Evolutionary conservation across 2,797 vertebrate species (phyloP), one percentile per base, ranked within the genome.

Genomic region (Periparus ater): DNA sequence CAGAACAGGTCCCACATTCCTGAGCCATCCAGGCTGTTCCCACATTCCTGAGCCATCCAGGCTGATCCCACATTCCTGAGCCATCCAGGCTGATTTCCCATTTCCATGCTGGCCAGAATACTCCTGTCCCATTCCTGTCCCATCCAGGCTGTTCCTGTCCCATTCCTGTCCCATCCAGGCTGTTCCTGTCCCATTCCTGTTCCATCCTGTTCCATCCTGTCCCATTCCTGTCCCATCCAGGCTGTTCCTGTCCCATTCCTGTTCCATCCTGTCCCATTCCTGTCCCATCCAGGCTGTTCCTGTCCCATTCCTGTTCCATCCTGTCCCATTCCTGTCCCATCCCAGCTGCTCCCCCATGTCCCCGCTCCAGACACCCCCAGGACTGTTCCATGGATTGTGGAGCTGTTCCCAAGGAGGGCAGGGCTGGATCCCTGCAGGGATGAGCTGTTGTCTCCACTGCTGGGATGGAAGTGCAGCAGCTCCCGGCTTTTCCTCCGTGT

Each of bases 381-480:
- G 48, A 9, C n/a, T 1, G 8, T 10, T 55, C 25, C 1, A 0
- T 11, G 34, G 26, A 9, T 17, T 13, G 22, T 13, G 42, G 55
- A 22, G 29, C 27, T 3, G 4, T 11, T 29, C 66, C 53, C 48
- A 12, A 4, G 45, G 63, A 50, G 45, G 58, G 32, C 58, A 62
- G 22, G 60, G 65, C 53, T 32, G 38, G 63, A 12, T 83, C 73
- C 12, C 2, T 1, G 32, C 63, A 32, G 61, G 78, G 57, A 9
- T 14, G n/a, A 71, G 70, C 40, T 29, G 12, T 26, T 44, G 53
- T 21, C 40, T 10, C 62, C 21, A 6, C 2, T 1, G 23, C 36
- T 2, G 6, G 71, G 42, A 15, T 17, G 61, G 74, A 30, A 3
- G 4, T 0, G 1, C 18, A 84, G 54, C 82, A 87, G 36, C 45